Evolutionary conservation across 2,888 invertebrate species (phyloP).

Genomic region (Melanostoma mellinum): DNA sequence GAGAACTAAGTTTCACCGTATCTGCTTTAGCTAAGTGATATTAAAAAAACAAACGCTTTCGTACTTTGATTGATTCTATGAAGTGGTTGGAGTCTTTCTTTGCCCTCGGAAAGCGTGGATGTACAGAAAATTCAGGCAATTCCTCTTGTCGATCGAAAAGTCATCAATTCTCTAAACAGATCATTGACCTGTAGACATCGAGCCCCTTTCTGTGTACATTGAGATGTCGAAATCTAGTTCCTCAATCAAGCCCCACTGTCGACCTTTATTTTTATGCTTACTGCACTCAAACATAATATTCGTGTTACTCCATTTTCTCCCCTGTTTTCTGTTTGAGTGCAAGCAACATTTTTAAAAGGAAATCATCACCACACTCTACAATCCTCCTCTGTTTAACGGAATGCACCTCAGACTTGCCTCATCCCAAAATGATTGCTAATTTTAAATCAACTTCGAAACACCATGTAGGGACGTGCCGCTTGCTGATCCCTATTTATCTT

Average conservation of each 20-base stretch:
- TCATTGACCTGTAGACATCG: too few species aligned
- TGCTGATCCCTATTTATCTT: slow-evolving; percentile 61
- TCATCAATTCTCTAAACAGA: too few species aligned
- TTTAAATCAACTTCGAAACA: slow-evolving; percentile 65
- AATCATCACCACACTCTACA: neutral
- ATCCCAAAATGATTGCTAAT: slow-evolving; percentile 70
- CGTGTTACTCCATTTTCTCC: slow-evolving; percentile 11
- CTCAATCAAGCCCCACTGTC: slow-evolving; percentile 1
- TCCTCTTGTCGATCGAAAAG: too few species aligned
- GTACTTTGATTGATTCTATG: too few species aligned
- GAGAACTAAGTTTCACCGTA: too few species aligned
- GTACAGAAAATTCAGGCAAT: too few species aligned
- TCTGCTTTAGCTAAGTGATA: too few species aligned
- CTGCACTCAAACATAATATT: neutral
- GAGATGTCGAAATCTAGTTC: too few species aligned
- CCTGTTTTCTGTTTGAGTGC: slow-evolving; percentile 10
- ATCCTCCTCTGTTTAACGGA: slow-evolving; percentile 44
- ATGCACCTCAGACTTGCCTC: slow-evolving; percentile 50
- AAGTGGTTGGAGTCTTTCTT: too few species aligned
- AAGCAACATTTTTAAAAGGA: slow-evolving; percentile 18
- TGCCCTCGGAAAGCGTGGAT: too few species aligned
- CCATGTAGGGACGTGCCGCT: slow-evolving; percentile 53
- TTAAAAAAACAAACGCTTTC: too few species aligned
- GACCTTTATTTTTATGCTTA: neutral
- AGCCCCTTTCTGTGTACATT: too few species aligned